A percentile compares a stretch with the other conserved stretches of the same genome.
Evolutionary conservation across 2,797 vertebrate species (phyloP).

Genomic region (Scyliorhinus canicula): DNA sequence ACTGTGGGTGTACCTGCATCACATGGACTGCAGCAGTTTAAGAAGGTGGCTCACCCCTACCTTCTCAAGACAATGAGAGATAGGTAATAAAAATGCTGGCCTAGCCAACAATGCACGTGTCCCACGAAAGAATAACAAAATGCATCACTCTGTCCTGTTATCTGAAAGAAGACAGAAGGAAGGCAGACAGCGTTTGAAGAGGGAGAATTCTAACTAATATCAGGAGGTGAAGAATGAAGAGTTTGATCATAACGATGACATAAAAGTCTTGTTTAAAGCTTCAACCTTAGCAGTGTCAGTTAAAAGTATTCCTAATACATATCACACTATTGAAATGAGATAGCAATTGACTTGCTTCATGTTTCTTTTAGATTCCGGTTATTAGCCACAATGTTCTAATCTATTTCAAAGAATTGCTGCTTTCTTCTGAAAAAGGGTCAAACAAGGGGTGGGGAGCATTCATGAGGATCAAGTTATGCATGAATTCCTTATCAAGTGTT

Average conservation of each 20-base stretch:
- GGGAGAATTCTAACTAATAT: not conserved
- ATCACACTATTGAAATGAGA: not conserved
- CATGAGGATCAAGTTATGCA: not conserved
- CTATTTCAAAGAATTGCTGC: not conserved
- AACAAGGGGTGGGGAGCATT: too few species aligned
- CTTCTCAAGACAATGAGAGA: too few species aligned
- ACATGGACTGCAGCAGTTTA: too few species aligned
- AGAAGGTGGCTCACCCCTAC: too few species aligned
- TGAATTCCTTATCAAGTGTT: not conserved
- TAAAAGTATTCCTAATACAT: not conserved
- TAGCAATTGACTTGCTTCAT: not conserved
- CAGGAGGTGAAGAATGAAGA: not conserved
- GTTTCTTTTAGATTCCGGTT: not conserved
- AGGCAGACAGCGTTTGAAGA: not conserved
- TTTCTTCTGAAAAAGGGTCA: not conserved
- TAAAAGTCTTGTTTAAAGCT: not conserved
- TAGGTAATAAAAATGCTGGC: too few species aligned
- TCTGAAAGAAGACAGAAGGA: not conserved
- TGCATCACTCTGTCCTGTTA: not conserved
- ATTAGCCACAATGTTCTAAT: not conserved
- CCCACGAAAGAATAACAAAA: too few species aligned
- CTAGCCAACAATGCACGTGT: too few species aligned
- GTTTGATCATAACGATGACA: not conserved
- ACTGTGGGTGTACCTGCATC: too few species aligned
- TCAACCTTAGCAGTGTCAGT: not conserved